Evolutionary conservation across 2,113 vertebrate genomes (phyloP).

Genomic region (Dasyurus viverrinus): DNA sequence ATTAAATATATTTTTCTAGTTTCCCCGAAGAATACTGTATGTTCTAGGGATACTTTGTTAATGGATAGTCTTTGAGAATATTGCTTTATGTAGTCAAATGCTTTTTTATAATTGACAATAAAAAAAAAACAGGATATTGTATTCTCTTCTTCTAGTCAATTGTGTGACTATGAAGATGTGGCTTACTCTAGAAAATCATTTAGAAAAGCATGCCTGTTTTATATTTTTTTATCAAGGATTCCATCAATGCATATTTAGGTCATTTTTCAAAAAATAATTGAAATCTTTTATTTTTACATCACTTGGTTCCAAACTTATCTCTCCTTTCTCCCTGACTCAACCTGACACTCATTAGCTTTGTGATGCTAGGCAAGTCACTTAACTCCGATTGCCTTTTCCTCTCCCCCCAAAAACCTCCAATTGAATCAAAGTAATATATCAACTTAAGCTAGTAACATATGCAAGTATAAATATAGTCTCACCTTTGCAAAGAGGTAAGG

Average conservation of each 20-base stretch:
- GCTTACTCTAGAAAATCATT: background rate
- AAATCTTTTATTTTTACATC: background rate
- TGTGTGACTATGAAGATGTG: background rate
- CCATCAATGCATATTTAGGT: background rate
- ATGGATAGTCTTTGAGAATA: background rate
- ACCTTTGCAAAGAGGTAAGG: background rate
- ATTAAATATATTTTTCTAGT: background rate
- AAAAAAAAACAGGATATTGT: background rate
- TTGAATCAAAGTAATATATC: background rate
- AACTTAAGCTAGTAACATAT: background rate
- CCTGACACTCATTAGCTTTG: too few species aligned
- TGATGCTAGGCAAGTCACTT: too few species aligned
- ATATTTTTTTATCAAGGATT: background rate
- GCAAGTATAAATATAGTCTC: background rate
- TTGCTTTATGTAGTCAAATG: background rate
- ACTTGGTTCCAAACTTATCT: background rate
- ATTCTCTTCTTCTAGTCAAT: background rate
- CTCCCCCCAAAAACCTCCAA: background rate
- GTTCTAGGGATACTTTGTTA: background rate
- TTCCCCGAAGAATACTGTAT: background rate
- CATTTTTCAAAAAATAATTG: background rate
- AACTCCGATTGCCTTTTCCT: too few species aligned
- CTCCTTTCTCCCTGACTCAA: background rate
- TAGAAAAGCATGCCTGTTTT: background rate
- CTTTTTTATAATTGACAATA: background rate